Conservation (phyloP, 1,140 invertebrate species). For the Platorchestia sp. region DNA sequence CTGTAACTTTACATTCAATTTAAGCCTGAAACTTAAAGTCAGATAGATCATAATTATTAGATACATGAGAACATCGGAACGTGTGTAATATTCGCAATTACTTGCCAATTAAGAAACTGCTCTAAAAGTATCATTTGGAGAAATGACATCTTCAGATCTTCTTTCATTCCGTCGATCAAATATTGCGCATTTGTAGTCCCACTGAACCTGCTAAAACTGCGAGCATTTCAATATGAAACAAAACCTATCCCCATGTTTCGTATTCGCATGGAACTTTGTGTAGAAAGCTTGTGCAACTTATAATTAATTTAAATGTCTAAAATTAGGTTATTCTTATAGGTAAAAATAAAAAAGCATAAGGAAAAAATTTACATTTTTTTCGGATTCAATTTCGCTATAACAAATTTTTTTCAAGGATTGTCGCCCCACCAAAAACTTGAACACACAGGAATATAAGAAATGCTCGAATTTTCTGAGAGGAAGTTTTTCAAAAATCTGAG, state of each 20-base stretch:
- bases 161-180: not conserved
- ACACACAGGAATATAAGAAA: not conserved
- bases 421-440: too few species aligned
- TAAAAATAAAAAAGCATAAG: not conserved
- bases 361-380: too few species aligned
- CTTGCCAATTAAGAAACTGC: not conserved
- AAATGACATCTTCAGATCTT: not conserved
- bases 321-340: not conserved
- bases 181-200: not conserved
- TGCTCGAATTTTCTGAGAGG: not conserved
- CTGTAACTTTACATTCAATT: not conserved
- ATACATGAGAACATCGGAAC: not conserved
- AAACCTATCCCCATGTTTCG: not conserved
- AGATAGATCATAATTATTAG: not conserved
- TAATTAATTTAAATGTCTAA: not conserved
- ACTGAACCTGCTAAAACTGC: not conserved
- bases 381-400: too few species aligned
- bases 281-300: not conserved
- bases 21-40: not conserved
- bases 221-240: not conserved
- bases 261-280: not conserved
- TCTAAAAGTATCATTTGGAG: not conserved
- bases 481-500: not conserved
- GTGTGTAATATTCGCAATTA: not conserved
- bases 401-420: too few species aligned